Evolutionary conservation across 2,888 invertebrate genomes (phyloP), one percentile per base, ranked within the genome.

Genomic region (Ceriagrion tenellum): DNA sequence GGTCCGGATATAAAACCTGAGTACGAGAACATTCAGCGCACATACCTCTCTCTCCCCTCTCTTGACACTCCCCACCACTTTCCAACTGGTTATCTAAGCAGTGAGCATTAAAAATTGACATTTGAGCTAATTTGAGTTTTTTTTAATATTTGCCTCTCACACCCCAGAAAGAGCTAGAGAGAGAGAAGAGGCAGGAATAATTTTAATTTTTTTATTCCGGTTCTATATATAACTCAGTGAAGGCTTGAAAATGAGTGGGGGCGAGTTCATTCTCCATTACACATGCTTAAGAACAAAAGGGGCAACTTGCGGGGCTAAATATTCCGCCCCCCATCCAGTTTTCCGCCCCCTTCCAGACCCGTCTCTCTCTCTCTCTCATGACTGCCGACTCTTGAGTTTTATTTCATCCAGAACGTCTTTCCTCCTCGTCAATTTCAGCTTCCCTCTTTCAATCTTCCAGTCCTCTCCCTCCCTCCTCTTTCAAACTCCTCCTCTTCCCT

Each of bases 361-460:
- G 23, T 18, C 89, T 10, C 16, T 55, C 12, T 6, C 55, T 55
- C 89, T n/a, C 63, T 40, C 63, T 56, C 40, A 13, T 23, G 16
- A 35, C 30, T 23, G 0, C 47, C 47, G 47, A n/a, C 93, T 47
- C 69, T n/a, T n/a, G 40, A 93, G 93, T 93, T 93, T 93, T 93
- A 93, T 93, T 93, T 93, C 74, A 69, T 93, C 63, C 93, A 74
- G 91, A 40, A 91, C 63, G 91, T 91, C 91, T 91, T 91, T 91
- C 91, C 91, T 91, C 47, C 93, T 93, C 93, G 63, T 93, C 93
- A 93, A 93, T 93, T 93, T 69, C 91, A 91, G 91, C 59, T 63
- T 91, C 91, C 93, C 69, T 93, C 93, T 93, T 93, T 93, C 93
- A 93, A 93, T 93, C 93, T 93, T 69, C 91, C 91, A 40, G 55